Evolutionary conservation across 2,888 invertebrate species (phyloP).

Genomic region (Zaprionus obscuricornis): DNA sequence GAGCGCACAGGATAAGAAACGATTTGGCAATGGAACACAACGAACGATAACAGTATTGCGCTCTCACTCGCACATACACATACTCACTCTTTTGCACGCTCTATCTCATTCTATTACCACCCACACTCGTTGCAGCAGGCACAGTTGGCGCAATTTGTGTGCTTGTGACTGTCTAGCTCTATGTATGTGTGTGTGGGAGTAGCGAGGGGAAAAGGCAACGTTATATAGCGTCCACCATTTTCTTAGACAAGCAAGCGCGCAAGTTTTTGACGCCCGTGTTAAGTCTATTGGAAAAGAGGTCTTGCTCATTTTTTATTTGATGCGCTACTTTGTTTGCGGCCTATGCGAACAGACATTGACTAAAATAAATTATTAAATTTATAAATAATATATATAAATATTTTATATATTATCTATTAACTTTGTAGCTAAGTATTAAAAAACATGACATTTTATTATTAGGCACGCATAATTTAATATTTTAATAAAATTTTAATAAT

Average conservation of each 20-base stretch:
- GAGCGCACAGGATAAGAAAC: slow-evolving; percentile 72
- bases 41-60: slow-evolving; percentile 57
- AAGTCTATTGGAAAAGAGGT: slow-evolving; percentile 71
- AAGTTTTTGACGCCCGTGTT: slow-evolving; percentile 68
- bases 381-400: background rate
- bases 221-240: slow-evolving; percentile 7
- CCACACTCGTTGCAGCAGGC: slow-evolving; percentile 46
- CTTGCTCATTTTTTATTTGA: slow-evolving; percentile 34
- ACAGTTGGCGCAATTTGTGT: slow-evolving; percentile 35
- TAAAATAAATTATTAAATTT: background rate
- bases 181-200: background rate
- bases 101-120: background rate
- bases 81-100: background rate
- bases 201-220: background rate
- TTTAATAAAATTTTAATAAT: no score
- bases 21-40: slow-evolving; percentile 53
- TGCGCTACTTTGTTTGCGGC: slow-evolving; percentile 33
- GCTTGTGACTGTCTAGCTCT: background rate
- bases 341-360: background rate
- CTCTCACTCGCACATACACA: slow-evolving; percentile 11
- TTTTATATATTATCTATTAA: no score
- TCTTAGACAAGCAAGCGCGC: slow-evolving; percentile 72
- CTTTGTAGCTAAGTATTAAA: no score
- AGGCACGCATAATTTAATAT: no score
- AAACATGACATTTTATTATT: no score